These are phyloP conservation scores for Luidia sarsii DNA, from an alignment of 53 echinoderm and acorn worm genomes.

Conservation along the genomic window DNA sequence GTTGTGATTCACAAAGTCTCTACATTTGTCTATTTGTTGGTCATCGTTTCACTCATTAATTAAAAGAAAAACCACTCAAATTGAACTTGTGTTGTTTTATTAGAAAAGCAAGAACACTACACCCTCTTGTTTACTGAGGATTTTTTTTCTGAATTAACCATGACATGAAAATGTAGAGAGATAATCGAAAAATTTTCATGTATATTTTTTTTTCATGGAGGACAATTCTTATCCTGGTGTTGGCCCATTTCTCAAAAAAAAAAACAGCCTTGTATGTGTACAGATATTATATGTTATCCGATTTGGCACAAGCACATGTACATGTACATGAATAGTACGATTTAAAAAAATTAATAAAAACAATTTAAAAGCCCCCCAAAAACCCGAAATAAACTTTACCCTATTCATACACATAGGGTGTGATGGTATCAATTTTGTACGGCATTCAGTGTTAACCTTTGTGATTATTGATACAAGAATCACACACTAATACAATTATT, in stretches of 20 bases:
- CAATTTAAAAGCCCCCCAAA: too few species aligned
- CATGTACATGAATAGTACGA: constrained; percentile 12
- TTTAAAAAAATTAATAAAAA: neutral
- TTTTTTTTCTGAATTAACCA: too few species aligned
- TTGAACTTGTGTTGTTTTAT: too few species aligned
- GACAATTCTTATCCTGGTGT: neutral
- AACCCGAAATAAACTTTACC: neutral
- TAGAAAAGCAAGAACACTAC: too few species aligned
- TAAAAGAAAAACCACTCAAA: too few species aligned
- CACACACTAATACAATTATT: constrained; percentile 16
- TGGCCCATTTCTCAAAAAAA: neutral
- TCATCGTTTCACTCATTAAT: too few species aligned
- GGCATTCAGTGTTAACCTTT: constrained; percentile 38
- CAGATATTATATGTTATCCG: constrained; percentile 20
- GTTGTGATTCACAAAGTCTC: too few species aligned
- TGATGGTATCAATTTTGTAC: constrained; percentile 34
- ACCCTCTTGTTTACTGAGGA: too few species aligned
- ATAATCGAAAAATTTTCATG: too few species aligned
- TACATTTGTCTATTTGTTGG: too few species aligned
- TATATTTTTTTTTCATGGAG: too few species aligned
- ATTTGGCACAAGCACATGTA: constrained; percentile 26
- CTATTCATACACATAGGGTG: constrained; percentile 7
- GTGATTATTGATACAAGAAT: constrained; percentile 27
- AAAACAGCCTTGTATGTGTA: neutral
- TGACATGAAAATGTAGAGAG: too few species aligned